phyloP scores from a whole-genome alignment of 2,888 invertebrate genomes.

The Oasisia sp. region DNA sequence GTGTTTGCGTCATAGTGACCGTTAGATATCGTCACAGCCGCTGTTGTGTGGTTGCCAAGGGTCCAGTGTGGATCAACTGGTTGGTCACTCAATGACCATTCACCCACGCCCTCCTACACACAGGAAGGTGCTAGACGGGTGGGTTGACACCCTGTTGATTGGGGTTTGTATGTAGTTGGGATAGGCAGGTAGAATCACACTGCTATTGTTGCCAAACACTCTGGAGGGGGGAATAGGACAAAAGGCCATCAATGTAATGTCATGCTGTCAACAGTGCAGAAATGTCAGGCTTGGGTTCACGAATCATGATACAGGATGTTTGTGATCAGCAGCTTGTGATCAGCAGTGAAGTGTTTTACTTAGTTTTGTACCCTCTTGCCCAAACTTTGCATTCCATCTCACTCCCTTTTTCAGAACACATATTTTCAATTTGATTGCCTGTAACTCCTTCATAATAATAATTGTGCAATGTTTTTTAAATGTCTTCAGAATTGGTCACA shows the following conservation, averaged over 20 bases:
- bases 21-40: neutral
- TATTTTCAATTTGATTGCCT: neutral
- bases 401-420: neutral
- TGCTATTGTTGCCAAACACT: neutral
- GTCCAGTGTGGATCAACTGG: neutral
- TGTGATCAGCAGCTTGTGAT: too few species aligned
- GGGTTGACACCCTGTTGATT: conserved; percentile 12
- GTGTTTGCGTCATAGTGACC: conserved; percentile 1
- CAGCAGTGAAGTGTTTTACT: neutral
- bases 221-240: neutral
- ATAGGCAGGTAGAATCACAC: neutral
- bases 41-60: neutral
- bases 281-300: neutral
- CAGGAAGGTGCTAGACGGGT: neutral
- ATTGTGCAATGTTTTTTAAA: neutral
- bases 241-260: neutral
- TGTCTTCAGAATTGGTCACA: neutral
- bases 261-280: neutral
- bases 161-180: neutral
- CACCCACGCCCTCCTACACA: neutral
- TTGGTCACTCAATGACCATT: neutral
- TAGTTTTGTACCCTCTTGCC: neutral
- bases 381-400: neutral
- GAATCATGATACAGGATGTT: neutral
- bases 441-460: neutral